These are phyloP conservation scores for Melieria omissa DNA, from an alignment of 2,888 invertebrate species.

Conservation along the genomic window DNA sequence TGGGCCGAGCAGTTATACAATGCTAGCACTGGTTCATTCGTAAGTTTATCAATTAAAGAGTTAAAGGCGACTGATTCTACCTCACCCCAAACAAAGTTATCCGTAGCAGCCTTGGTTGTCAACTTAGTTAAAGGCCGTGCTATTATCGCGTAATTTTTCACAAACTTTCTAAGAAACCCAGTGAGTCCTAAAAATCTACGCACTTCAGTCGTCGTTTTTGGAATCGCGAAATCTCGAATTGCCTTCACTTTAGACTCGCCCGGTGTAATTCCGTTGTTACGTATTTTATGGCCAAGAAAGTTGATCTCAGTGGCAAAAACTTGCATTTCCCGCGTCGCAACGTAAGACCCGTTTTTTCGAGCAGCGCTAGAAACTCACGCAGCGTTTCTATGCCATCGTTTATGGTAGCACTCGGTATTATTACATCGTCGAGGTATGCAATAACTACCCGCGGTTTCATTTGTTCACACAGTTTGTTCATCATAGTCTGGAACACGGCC, in stretches of 20 bases:
- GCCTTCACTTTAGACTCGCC: slow-evolving; percentile 6
- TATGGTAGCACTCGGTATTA: slow-evolving; percentile 38
- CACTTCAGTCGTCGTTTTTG: slow-evolving; percentile 11
- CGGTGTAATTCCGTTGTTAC: slow-evolving; percentile 17
- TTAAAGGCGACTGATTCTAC: slow-evolving; percentile 11
- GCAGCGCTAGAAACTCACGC: slow-evolving; percentile 18
- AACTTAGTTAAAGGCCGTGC: slow-evolving; percentile 41
- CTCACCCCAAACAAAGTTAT: slow-evolving; percentile 15
- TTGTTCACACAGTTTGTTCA: slow-evolving; percentile 31
- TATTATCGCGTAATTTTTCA: slow-evolving; percentile 29
- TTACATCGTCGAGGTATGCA: slow-evolving; percentile 41
- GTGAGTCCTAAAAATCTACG: slow-evolving; percentile 16
- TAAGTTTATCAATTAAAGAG: slow-evolving; percentile 11
- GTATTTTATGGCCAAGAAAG: slow-evolving; percentile 13
- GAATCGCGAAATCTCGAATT: slow-evolving; percentile 12
- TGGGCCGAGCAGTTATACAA: slow-evolving; percentile 11
- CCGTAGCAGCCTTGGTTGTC: slow-evolving; percentile 9
- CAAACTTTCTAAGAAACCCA: slow-evolving; percentile 34
- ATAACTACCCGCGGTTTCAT: background rate
- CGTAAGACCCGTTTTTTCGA: background rate
- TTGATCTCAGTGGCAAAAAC: slow-evolving; percentile 14
- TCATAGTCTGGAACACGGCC: slow-evolving; percentile 37
- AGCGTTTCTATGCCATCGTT: slow-evolving; percentile 31
- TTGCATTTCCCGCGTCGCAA: background rate
- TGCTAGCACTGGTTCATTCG: slow-evolving; percentile 9